Base-by-base conservation (phyloP, 1,140 invertebrate species). In the Fopius arisanus region DNA sequence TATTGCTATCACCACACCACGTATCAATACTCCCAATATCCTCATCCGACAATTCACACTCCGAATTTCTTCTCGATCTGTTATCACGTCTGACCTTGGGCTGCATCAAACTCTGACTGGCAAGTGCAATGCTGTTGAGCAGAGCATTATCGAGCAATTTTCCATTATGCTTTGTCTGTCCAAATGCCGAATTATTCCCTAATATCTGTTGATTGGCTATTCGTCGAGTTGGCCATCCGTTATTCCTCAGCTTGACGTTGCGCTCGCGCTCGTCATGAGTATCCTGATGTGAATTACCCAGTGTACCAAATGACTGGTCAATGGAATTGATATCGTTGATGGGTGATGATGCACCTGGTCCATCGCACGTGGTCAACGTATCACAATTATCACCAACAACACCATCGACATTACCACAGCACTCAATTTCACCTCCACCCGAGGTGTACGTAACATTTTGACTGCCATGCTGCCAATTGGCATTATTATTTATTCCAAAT, bases 101-200 rank as follows among this genome's bases (percentile, higher is more conserved):
- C 31, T 73, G 75, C n/a, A 76, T 54, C 41, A 76, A 54, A 73
- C 70, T 76, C 3, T 76, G 71, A 33, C 67, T 73, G 16, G 75
- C 59, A 31, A 76, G 67, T 16, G 71, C 75, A 59, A 59, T 59
- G 19, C 54, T 59, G 21, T 73, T 76, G 9, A 75, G 21, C 12
- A 76, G 26, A 19, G 70, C 33, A 23, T 72, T 70, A 43, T 72
- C 70, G 6, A 72, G 21, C 63, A 72, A 67, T 63, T 72, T 75
- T 2, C 16, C 43, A 67, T 59, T 41, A 51, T 69, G 67, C n/a
- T 33, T 74, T 70, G 26, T 29, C 67, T 67, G 71, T 16, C 37
- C 21, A 5, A 37, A 54, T 19, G 48, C 66, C 68, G 66, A 48
- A 19, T 28, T 41, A 41, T 7, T 68, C 51, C 12, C 19, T 51